Percentiles rank a stretch among this genome's conserved stretches.
phyloP scores from a whole-genome alignment of 2,888 invertebrate genomes.

The Idaea aversata region DNA sequence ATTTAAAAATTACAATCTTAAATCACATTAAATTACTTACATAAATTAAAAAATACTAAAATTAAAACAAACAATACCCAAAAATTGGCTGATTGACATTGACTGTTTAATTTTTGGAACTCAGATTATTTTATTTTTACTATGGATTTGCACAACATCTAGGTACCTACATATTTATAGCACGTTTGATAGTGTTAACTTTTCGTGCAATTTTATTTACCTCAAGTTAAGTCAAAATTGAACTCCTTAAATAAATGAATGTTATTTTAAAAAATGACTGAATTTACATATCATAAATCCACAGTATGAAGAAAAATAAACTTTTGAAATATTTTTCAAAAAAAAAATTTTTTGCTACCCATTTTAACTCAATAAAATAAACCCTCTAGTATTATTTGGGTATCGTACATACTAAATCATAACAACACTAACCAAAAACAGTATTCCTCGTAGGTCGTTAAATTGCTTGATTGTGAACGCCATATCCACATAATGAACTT shows the following conservation, averaged over 20 bases:
- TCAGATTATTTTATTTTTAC: too few relatives aligned
- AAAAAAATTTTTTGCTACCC: too few relatives aligned
- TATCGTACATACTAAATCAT: not conserved
- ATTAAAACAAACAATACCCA: constrained; percentile 5
- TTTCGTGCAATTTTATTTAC: too few relatives aligned
- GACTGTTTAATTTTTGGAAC: too few relatives aligned
- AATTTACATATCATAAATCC: too few relatives aligned
- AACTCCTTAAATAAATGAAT: not conserved
- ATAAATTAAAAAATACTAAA: constrained; percentile 6
- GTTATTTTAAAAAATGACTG: not conserved
- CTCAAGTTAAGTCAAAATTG: not conserved
- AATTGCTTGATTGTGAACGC: constrained; percentile 44
- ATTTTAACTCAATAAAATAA: too few relatives aligned
- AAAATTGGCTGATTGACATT: not conserved
- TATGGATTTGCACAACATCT: too few relatives aligned
- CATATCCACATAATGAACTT: constrained; percentile 51
- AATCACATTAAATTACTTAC: not conserved
- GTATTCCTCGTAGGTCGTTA: constrained; percentile 45
- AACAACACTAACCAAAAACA: constrained; percentile 48
- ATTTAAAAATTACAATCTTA: not conserved
- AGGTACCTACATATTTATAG: too few relatives aligned
- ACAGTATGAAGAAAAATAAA: too few relatives aligned
- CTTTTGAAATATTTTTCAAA: too few relatives aligned
- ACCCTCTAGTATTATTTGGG: too few relatives aligned
- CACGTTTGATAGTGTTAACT: too few relatives aligned